Evolutionary conservation across 2,888 invertebrate species (phyloP), one percentile per base, ranked within the genome.

Genomic region (Nemurella pictetii): DNA sequence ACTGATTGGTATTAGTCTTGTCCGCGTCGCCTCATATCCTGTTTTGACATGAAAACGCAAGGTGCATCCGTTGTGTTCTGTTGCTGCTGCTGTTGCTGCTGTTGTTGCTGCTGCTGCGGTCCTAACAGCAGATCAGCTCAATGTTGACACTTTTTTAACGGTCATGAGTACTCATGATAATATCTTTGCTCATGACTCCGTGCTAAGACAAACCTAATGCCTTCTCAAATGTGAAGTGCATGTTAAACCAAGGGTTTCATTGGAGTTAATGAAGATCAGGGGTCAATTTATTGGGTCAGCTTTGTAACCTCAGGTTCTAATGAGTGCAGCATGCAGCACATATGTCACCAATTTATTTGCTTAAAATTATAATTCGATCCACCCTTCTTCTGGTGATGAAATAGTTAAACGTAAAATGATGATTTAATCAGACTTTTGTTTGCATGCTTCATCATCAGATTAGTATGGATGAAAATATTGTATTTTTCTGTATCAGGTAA

Each of bases 201-300:
- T 55, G n/a, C n/a, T n/a, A n/a, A n/a, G n/a, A 55, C 35, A 35
- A 35, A 35, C 35, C 35, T 35, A 35, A 35, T 35, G 35, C 4
- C 9, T 20, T 12, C 55, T 55, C 9, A 55, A 20, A 55, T 55
- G 55, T 55, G 55, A 15, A 55, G 20, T 55, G 55, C 20, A 20
- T 55, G 55, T 55, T 55, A 55, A 55, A 55, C 55, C 55, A 12
- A 20, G 55, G 12, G 15, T 55, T 78, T 78, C 29, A 78, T 78
- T 78, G 78, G 30, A 29, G 30, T 78, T 78, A 81, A 81, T 27
- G 35, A 36, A 36, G 28, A 36, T 81, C 36, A 36, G n/a, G 28
- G 81, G 81, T 81, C 81, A 81, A 81, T 81, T 81, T 20, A 25
- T 9, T 4, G 20, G 81, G 81, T 81, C 81, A 81, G 55, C 1